phyloP scores from a whole-genome alignment of 2,888 invertebrate genomes.

The Torymus auratus region DNA sequence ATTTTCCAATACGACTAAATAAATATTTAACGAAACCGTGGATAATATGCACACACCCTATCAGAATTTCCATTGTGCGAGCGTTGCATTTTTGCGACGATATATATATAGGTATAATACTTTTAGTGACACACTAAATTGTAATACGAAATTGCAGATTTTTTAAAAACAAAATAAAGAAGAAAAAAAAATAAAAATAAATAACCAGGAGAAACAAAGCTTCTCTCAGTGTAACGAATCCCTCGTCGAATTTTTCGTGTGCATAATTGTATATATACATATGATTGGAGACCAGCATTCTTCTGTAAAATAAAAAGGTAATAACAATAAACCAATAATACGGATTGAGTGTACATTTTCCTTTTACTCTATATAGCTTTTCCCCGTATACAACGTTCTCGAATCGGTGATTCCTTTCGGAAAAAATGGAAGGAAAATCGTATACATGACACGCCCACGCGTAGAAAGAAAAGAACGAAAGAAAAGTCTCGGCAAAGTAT shows the following conservation, averaged over 20 bases:
- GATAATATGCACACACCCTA: too few species aligned
- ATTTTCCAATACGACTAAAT: too few species aligned
- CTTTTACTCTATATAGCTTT: slow-evolving; percentile 29
- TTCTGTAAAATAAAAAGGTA: slow-evolving; percentile 44
- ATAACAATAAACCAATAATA: slow-evolving; percentile 22
- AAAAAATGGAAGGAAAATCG: not conserved
- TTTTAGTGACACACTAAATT: too few species aligned
- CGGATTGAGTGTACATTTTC: slow-evolving; percentile 33
- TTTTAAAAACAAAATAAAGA: not conserved
- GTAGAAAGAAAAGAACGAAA: not conserved
- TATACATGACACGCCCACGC: not conserved
- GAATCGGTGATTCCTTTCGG: slow-evolving; percentile 26
- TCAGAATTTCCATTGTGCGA: too few species aligned
- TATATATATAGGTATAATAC: too few species aligned
- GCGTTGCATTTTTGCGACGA: too few species aligned
- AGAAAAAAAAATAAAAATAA: not conserved
- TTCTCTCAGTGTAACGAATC: slow-evolving; percentile 15
- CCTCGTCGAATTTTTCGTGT: slow-evolving; percentile 22
- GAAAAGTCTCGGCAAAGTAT: slow-evolving; percentile 29
- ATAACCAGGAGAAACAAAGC: not conserved
- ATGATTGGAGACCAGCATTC: slow-evolving; percentile 22
- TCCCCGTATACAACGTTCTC: not conserved
- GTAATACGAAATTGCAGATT: not conserved
- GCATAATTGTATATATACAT: slow-evolving; percentile 37
- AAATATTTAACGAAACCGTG: too few species aligned